Conservation (phyloP, 2,113 vertebrate species). For the Podarcis raffonei region DNA sequence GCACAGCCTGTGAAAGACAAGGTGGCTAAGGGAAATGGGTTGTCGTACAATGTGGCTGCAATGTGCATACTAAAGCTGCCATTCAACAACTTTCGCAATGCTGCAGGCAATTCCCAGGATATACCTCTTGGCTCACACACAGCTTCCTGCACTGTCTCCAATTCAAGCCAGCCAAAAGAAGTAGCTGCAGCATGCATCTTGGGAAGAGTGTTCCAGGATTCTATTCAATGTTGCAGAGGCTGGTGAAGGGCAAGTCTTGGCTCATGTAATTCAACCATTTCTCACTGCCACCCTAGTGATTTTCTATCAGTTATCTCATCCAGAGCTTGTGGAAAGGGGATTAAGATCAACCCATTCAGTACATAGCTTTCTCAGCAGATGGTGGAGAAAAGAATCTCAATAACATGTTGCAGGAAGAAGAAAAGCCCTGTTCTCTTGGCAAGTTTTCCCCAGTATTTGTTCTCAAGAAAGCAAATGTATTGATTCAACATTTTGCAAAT, state of each 20-base stretch:
- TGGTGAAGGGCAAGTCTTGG: neutral
- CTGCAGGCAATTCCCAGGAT: neutral
- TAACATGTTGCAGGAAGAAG: neutral
- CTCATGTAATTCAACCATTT: neutral
- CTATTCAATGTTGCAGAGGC: neutral
- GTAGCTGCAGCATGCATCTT: neutral
- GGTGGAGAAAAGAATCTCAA: neutral
- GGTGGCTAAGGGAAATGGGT: neutral
- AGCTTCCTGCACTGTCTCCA: neutral
- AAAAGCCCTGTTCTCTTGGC: neutral
- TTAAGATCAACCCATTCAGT: neutral
- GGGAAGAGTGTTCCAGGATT: neutral
- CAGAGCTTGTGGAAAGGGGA: neutral
- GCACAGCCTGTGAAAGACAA: neutral
- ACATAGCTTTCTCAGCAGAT: neutral
- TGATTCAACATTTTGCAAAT: neutral
- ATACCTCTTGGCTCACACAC: neutral
- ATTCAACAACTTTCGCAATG: neutral
- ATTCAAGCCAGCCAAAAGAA: neutral
- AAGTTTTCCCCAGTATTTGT: neutral
- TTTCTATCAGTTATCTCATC: neutral
- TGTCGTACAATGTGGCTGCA: neutral
- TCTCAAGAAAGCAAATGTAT: neutral
- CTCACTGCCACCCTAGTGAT: neutral
- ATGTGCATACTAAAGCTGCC: too few species aligned